Base-by-base conservation (phyloP, 2,113 vertebrate genomes). In the Hiodon alosoides region DNA sequence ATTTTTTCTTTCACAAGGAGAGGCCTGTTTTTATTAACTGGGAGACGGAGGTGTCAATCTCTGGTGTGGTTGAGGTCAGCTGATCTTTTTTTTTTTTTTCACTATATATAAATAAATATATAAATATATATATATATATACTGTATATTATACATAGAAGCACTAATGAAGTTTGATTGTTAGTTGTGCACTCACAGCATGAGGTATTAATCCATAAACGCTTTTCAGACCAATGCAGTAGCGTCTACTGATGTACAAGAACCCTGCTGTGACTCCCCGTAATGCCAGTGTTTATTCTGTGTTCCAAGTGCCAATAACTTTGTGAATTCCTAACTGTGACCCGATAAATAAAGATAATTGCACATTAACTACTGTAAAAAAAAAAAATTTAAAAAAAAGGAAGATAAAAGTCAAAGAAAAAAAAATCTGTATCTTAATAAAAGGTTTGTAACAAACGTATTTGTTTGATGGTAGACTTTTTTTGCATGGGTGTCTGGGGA, bases 321-420 rank as follows among this genome's bases (percentile, higher is more conserved):
- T 90, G 93, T 93, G 92, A 92, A 90, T 90, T 88, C 90, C 90
- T 90, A 89, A 92, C 93, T 94, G 83, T 90, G 91, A 93, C 92
- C 92, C 90, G 77, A 92, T 85, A 91, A 91, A 91, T 86, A 31
- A 93, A 89, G 87, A 91, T 92, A 93, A 94, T 93, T 94, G 93
- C 94, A 95, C 94, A 95, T 94, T 94, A 92, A 95, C 93, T 88
- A 93, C 92, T 95, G 93, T 95, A 94, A 89, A 89, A 89, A 86
- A 90, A 79, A 78, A 72, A 73, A 81, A 85, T 79, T 83, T 83
- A 86, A 87, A 87, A 90, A 87, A 87, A 87, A 31, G 2, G 31
- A 92, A 90, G 91, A 83, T 92, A 89, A 84, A 86, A 85, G 86
- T 81, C 89, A 81, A 78, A 93, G 89, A 85, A 64, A 87, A 88